Percentiles rank a stretch among this genome's conserved stretches.
phyloP scores from a whole-genome alignment of 30 jellyfish, hydroid and myxozoan species.

The Clytia hemisphaerica region DNA sequence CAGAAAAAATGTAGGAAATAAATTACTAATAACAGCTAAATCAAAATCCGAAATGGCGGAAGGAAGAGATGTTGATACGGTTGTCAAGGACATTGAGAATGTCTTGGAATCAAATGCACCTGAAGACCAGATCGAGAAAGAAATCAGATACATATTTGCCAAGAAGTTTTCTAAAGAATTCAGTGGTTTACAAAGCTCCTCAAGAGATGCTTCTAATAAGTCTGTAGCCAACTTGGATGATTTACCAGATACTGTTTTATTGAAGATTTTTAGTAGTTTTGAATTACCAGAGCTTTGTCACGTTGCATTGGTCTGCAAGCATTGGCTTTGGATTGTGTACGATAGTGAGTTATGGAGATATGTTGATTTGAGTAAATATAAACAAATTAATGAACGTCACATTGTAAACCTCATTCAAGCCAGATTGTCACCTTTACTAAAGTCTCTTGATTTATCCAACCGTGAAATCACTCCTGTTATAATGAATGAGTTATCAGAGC shows the following conservation, averaged over 20 bases:
- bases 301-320: slow-evolving; percentile 53
- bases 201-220: too few relatives aligned
- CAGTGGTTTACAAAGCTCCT: too few relatives aligned
- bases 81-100: too few relatives aligned
- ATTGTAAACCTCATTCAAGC: slow-evolving; percentile 26
- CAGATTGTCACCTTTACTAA: slow-evolving; percentile 44
- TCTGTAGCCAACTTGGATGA: too few relatives aligned
- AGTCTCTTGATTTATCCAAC: slow-evolving; percentile 27
- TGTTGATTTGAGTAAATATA: slow-evolving; percentile 31
- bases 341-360: slow-evolving; percentile 51
- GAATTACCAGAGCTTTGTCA: slow-evolving; percentile 44
- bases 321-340: slow-evolving; percentile 47
- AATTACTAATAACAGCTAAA: too few relatives aligned
- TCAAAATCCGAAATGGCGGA: too few relatives aligned
- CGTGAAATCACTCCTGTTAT: slow-evolving; percentile 27
- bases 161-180: too few relatives aligned
- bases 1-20: too few relatives aligned
- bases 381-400: slow-evolving; percentile 6
- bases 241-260: slow-evolving; percentile 39
- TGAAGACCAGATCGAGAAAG: too few relatives aligned
- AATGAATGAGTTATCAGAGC: slow-evolving; percentile 24
- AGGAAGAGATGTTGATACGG: too few relatives aligned
- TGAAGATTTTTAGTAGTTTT: slow-evolving; percentile 37
- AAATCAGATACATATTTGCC: too few relatives aligned
- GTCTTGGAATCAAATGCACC: too few relatives aligned